Percentiles rank a stretch among this genome's conserved stretches.
Conservation (phyloP, 2,888 invertebrate species). For the Blomia tropicalis region DNA sequence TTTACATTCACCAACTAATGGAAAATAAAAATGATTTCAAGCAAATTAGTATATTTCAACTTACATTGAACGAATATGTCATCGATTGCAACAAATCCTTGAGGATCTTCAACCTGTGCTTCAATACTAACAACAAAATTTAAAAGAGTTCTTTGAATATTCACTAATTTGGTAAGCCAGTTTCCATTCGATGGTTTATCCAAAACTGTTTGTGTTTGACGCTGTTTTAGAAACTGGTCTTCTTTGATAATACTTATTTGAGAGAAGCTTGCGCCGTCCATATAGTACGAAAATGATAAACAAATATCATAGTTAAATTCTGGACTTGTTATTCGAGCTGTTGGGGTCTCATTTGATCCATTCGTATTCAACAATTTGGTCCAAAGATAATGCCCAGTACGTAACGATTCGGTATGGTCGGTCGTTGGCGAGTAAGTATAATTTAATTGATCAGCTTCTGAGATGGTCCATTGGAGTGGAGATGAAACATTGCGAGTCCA, state of each 20-base stretch:
- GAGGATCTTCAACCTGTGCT: slow-evolving; percentile 17
- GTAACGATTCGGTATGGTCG: slow-evolving; percentile 28
- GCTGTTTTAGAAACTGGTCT: background rate
- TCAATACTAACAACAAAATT: slow-evolving; percentile 24
- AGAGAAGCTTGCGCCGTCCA: slow-evolving; percentile 32
- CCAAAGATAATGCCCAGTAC: slow-evolving; percentile 24
- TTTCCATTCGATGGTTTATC: background rate
- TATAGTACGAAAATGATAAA: slow-evolving; percentile 35
- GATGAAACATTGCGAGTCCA: background rate
- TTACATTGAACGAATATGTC: slow-evolving; percentile 22
- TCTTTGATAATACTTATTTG: slow-evolving; percentile 12
- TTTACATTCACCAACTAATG: background rate
- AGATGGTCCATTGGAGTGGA: background rate
- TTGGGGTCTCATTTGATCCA: background rate
- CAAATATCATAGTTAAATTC: slow-evolving; percentile 29
- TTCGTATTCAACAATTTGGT: too few species aligned
- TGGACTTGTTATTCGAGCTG: slow-evolving; percentile 23
- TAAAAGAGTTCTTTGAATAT: background rate
- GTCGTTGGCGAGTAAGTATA: slow-evolving; percentile 23
- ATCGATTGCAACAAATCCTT: slow-evolving; percentile 28
- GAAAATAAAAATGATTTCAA: background rate
- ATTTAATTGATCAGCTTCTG: background rate
- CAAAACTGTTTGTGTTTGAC: background rate
- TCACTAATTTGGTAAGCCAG: background rate
- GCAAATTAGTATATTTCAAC: background rate